Base-by-base conservation (phyloP, 2,888 invertebrate genomes). In the Helobdella robusta region DNA sequence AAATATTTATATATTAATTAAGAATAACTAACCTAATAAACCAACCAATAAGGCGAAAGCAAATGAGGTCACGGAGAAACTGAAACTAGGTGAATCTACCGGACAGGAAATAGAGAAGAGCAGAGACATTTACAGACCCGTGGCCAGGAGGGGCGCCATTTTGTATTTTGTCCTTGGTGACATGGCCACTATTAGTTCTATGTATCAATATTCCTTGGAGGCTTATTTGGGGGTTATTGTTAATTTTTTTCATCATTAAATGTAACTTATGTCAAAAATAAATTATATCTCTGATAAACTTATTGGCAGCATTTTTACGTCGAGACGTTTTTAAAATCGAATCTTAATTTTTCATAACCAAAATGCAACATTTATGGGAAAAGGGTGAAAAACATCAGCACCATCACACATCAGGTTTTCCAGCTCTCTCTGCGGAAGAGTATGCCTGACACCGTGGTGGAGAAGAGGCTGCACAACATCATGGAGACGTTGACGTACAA, bases 171-270 rank as follows among this genome's bases (percentile, higher is more conserved):
- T 91, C 0, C 81, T 93, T 25, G 86, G 89, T 0, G 91, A 92
- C 75, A 89, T 93, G 89, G 87, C 91, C 0, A 84, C 84, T 0
- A 88, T 93, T 2, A 91, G 89, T 78, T 81, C 85, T 44, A 93
- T 93, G 92, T 93, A 93, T 76, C 92, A 93, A 75, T 92, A 91
- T 78, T 91, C 92, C 0, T 81, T 93, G 65, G 85, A 84, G 1
- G 86, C 90, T 0, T 93, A 91, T 74, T 82, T 92, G 34, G 88
- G 88, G 70, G 89, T 92, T 1, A 46, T 35, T 20, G 44, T 15
- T 40, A 40, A 11, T 11, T 40, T 40, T 11, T 40, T 40, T 40
- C n/a, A n/a, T 40, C n/a, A 25, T 5, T 30, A 56, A 1, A 56
- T 56, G n/a, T n/a, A n/a, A n/a, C n/a, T n/a, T n/a, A n/a, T n/a